Evolutionary conservation across 2,113 vertebrate species (phyloP), one percentile per base, ranked within the genome.

Genomic region (Polyodon spathula): DNA sequence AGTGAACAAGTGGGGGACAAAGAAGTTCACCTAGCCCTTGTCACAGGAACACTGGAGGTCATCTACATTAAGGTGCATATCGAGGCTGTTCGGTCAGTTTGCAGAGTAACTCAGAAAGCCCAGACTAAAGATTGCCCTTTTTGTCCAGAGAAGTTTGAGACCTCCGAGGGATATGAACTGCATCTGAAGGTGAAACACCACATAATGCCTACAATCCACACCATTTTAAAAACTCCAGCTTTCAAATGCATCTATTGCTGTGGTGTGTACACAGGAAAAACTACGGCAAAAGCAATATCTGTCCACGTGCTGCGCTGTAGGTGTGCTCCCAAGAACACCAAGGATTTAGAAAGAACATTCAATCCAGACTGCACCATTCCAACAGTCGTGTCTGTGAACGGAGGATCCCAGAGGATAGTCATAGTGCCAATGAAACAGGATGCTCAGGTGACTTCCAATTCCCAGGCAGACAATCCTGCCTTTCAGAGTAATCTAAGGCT

Each of bases 201-300:
- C 37, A 92, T 98, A 4, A 93, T 89, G 43, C 93, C 96, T 0
- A 98, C 93, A 0, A 88, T 97, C 6, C 96, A 98, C 27, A 93
- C 95, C 0, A 88, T 97, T 55, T 73, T 98, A 5, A 93, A 93
- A 71, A 89, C 90, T 0, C 93, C 95, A 1, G 94, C 93, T 2
- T 97, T 95, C 74, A 97, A 97, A 72, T 98, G 96, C 71, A 91
- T 98, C 67, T 94, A 97, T 83, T 98, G 95, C 73, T 93, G 92
- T 0, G 95, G 96, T 0, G 93, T 98, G 11, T 98, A 98, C 82
- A 94, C 92, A 0, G 95, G 93, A 17, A 97, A 90, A 53, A 94
- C 93, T 79, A 95, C 93, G 0, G 81, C 92, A 48, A 91, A 93
- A 6, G 94, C 96, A 0, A 94, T 98, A 5, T 88, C 90, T 66